Evolutionary conservation across 1,140 invertebrate species (phyloP), one percentile per base, ranked within the genome.

Genomic region (Bicyclus anynana): DNA sequence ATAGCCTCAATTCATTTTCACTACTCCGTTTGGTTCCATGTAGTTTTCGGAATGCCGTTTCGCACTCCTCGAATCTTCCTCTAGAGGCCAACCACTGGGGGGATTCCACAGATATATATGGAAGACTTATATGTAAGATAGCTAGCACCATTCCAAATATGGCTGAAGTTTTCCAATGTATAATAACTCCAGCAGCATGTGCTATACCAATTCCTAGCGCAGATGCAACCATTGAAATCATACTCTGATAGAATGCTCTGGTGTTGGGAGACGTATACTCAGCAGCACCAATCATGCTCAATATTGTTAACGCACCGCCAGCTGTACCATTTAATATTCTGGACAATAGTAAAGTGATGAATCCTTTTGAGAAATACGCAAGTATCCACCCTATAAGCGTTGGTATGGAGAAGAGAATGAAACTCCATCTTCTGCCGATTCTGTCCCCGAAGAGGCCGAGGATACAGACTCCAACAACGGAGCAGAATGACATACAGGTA

Each of bases 51-150:
- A 59, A 65, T 1, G 62, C 66, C 0, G 9, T 26, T 1, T 59
- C 52, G 16, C 66, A 62, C 14, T 62, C 66, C 2, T 65, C 58
- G 27, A 65, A 69, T n/a, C 57, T 35, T 13, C 62, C 62, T 26
- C 7, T 26, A 4, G 23, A 26, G 3, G 23, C 23, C 7, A 26
- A 26, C 23, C 23, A 26, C 7, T 26, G 23, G 7, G 23, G 23
- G 23, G 3, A 4, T 26, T 26, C 23, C 3, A 26, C 7, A 3
- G 3, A 26, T 4, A 26, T 4, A 26, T 26, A 26, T 26, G 23
- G 23, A 4, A 26, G 7, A 7, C 23, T 4, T 18, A 35, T 3
- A 12, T 13, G 9, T 10, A 13, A 35, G 12, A 13, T 13, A 5
- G 33, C 4, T 13, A 35, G 3, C 4, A 35, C 33, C 2, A 35